phyloP scores from a whole-genome alignment of 1,140 invertebrate genomes.

The Oscheius sp. region DNA sequence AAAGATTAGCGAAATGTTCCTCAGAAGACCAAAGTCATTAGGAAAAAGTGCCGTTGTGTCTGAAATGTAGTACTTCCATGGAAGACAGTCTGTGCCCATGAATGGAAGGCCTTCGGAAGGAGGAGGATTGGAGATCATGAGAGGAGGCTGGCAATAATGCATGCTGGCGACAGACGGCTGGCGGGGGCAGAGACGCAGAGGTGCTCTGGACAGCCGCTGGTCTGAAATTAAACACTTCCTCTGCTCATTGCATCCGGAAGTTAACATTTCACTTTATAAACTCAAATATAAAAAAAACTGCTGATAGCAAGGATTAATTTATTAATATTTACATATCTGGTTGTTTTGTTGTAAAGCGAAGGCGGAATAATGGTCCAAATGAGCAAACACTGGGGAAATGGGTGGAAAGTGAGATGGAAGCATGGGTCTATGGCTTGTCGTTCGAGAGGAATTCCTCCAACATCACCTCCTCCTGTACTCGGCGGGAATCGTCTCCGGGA shows the following conservation, averaged over 20 bases:
- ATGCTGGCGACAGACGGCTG: not conserved
- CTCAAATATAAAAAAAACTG: not conserved
- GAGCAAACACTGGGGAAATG: not conserved
- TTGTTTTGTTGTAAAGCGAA: not conserved
- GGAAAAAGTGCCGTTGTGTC: too few relatives aligned
- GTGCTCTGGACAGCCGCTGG: too few relatives aligned
- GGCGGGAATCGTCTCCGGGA: slow-evolving; percentile 14
- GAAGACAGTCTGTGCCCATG: too few relatives aligned
- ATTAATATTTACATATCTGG: not conserved
- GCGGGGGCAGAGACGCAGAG: not conserved
- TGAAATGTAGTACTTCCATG: too few relatives aligned
- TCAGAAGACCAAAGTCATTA: too few relatives aligned
- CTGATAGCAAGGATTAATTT: not conserved
- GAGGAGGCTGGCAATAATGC: slow-evolving; percentile 5
- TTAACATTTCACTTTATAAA: too few relatives aligned
- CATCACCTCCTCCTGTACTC: slow-evolving; percentile 33
- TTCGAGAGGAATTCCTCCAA: slow-evolving; percentile 33
- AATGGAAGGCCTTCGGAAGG: too few relatives aligned
- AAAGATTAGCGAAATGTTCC: too few relatives aligned
- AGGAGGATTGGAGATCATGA: not conserved
- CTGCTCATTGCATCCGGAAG: not conserved
- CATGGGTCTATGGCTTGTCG: not conserved
- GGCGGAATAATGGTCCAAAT: not conserved
- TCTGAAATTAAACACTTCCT: not conserved
- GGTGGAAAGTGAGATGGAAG: not conserved